Evolutionary conservation across 1,140 invertebrate genomes (phyloP), one percentile per base, ranked within the genome.

Genomic region (Neocloeon triangulifer): DNA sequence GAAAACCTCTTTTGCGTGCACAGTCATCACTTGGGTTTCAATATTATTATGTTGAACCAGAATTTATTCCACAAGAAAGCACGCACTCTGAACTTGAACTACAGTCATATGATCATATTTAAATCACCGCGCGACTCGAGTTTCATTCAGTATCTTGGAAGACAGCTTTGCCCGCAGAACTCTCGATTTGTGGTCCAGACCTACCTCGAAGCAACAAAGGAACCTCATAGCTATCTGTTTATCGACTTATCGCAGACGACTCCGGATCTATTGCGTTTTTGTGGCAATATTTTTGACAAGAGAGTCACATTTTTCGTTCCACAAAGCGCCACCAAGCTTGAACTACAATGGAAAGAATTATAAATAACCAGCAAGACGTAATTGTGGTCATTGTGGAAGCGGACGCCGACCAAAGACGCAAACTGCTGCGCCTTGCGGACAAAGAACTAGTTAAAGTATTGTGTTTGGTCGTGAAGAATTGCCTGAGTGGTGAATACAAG

Each of bases 1-100:
- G 21, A 8, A 23, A n/a, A 23, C 21, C n/a, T 23, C 7, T 23
- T 23, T 23, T 8, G 7, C 8, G n/a, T 8, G 21, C 7, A n/a
- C 7, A 8, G 7, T 23, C 21, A 23, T 23, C 21, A 23, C n/a
- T 8, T 8, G n/a, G n/a, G n/a, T 23, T 8, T 23, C 21, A 23
- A n/a, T n/a, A n/a, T 23, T 23, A 23, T 23, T 23, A 8, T 8
- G 8, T n/a, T 23, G n/a, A 23, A 8, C 7, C 21, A 23, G n/a
- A 23, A 23, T 23, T n/a, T 23, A 8, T 23, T 23, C 21, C 21
- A 23, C n/a, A 23, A 23, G n/a, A n/a, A n/a, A 23, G 21, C 21
- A 8, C 21, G 21, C 21, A n/a, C 8, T n/a, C 7, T 23, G 8
- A 8, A 8, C 21, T n/a, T 23, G 21, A 23, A 23, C 21, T 8